Evolutionary conservation across 2,113 vertebrate species (phyloP).

Genomic region (Spheniscus mendiculus): DNA sequence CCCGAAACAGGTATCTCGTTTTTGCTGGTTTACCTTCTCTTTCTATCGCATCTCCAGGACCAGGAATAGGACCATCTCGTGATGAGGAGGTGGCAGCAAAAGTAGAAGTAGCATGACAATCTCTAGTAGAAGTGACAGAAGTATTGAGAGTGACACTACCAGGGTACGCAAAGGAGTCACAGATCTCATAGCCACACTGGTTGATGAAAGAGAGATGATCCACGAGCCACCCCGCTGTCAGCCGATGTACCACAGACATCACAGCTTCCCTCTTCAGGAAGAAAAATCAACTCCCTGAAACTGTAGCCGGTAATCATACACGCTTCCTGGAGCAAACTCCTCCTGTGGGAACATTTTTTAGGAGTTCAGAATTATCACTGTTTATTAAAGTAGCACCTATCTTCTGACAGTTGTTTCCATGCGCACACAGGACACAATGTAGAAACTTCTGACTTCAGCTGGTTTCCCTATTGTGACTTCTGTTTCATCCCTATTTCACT

Average conservation of each 20-base stretch:
- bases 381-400: not conserved
- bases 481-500: no score
- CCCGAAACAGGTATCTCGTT: conserved; percentile 56
- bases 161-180: not conserved
- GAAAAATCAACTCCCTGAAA: not conserved
- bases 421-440: accelerated
- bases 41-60: not conserved
- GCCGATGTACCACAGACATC: conserved; percentile 80
- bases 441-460: not conserved
- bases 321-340: not conserved
- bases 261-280: not conserved
- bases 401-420: not conserved
- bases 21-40: not conserved
- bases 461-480: accelerated
- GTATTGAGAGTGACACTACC: not conserved
- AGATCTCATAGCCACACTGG: conserved; percentile 65
- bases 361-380: not conserved
- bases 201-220: conserved; percentile 84
- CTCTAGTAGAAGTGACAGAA: not conserved
- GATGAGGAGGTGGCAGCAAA: not conserved
- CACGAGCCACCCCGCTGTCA: conserved; percentile 80
- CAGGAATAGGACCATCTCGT: not conserved
- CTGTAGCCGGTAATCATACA: accelerated
- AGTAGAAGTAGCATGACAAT: not conserved
- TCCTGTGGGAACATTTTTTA: not conserved